phyloP scores from a whole-genome alignment of 2,888 invertebrate species.

The Polydrusus cervinus region DNA sequence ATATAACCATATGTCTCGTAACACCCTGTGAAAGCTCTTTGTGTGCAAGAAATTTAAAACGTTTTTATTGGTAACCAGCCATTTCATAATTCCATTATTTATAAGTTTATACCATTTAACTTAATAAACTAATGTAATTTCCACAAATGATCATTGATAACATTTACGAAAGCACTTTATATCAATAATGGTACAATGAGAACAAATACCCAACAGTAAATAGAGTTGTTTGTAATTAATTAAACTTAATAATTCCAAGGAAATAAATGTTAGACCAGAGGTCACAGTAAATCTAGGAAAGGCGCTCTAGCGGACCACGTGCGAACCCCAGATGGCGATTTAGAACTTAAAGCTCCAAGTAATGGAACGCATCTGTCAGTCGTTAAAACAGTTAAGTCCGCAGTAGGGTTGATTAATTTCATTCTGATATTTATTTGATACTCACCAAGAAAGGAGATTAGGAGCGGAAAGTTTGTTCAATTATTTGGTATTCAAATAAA shows the following conservation, averaged over 20 bases:
- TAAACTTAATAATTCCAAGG: slow-evolving; percentile 39
- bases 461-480: not conserved
- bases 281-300: slow-evolving; percentile 43
- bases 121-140: no score
- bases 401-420: slow-evolving; percentile 46
- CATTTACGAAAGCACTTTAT: not conserved
- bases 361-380: slow-evolving; percentile 52
- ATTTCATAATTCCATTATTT: no score
- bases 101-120: no score
- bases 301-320: slow-evolving; percentile 41
- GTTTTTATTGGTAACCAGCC: no score
- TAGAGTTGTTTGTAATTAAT: slow-evolving; percentile 39
- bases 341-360: slow-evolving; percentile 34
- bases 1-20: no score
- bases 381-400: slow-evolving; percentile 43
- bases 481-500: not conserved
- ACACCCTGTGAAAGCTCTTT: no score
- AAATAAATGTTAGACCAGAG: slow-evolving; percentile 32
- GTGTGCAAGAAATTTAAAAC: no score
- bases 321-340: slow-evolving; percentile 51
- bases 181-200: not conserved
- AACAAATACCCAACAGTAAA: slow-evolving; percentile 21
- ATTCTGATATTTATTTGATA: slow-evolving; percentile 33
- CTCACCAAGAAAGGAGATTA: slow-evolving; percentile 6
- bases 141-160: no score